phyloP scores from a whole-genome alignment of 2,797 vertebrate genomes.

The Nyctalus aviator region DNA sequence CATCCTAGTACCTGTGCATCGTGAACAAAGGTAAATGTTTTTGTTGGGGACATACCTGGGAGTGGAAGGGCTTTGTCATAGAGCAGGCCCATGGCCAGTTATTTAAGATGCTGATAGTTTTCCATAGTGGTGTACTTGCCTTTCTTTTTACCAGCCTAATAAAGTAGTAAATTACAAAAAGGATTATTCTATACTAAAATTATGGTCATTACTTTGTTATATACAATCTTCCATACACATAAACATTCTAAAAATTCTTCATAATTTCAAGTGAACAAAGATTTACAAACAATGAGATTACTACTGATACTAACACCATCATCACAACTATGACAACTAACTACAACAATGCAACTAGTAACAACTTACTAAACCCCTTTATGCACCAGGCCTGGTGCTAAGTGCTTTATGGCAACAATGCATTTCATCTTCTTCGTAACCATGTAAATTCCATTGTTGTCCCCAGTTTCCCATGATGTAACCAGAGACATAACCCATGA shows the following conservation, averaged over 20 bases:
- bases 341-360: not conserved
- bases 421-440: accelerated
- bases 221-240: not conserved
- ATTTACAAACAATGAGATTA: not conserved
- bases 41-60: not conserved
- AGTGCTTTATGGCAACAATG: accelerated
- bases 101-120: not conserved
- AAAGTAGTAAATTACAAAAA: not conserved
- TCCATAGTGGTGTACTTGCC: not conserved
- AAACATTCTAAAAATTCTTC: not conserved
- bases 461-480: not conserved
- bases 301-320: accelerated
- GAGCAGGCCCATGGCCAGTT: not conserved
- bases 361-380: accelerated
- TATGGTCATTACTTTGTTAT: not conserved
- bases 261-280: not conserved
- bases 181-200: not conserved
- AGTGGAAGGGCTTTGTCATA: not conserved
- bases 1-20: not conserved
- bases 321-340: not conserved
- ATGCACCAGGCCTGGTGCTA: accelerated
- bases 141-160: not conserved
- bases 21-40: not conserved
- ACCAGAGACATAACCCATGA: not conserved
- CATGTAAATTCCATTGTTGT: not conserved